Evolutionary conservation across 1,140 invertebrate species (phyloP).

Genomic region (Microplitis demolitor): DNA sequence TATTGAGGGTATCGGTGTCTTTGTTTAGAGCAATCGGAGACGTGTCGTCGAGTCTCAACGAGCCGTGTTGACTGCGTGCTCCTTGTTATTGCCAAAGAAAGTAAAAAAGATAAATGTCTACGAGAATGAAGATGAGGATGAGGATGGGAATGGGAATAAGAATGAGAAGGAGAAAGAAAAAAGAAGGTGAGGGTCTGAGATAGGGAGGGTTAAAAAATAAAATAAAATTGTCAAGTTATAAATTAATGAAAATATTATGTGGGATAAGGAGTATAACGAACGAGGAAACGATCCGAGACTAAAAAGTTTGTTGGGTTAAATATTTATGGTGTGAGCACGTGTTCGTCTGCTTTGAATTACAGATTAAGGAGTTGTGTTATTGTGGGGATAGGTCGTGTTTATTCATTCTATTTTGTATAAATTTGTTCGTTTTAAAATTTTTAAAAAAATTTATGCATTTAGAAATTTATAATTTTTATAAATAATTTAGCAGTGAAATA

Average conservation of each 20-base stretch:
- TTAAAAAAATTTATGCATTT: no score
- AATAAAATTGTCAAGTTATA: background rate
- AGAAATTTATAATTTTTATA: no score
- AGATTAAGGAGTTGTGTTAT: background rate
- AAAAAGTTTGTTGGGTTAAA: constrained; percentile 11
- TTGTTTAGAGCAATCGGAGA: constrained; percentile 1
- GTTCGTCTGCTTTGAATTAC: constrained; percentile 10
- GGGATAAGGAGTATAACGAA: background rate
- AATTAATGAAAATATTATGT: background rate
- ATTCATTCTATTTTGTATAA: background rate
- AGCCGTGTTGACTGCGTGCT: constrained; percentile 6
- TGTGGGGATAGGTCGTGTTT: constrained; percentile 21
- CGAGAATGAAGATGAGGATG: background rate
- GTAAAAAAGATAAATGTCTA: background rate
- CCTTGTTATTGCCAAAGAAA: constrained; percentile 5
- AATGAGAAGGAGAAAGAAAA: background rate
- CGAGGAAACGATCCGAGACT: constrained; percentile 3
- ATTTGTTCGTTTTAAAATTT: background rate
- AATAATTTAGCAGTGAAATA: no score
- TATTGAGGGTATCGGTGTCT: background rate
- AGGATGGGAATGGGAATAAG: background rate
- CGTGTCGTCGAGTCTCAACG: constrained; percentile 6
- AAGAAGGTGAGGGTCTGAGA: background rate
- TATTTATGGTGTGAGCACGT: constrained; percentile 17
- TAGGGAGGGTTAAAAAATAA: background rate